Conservation (phyloP, 2,888 invertebrate species). For the Lasioglossum vierecki region DNA sequence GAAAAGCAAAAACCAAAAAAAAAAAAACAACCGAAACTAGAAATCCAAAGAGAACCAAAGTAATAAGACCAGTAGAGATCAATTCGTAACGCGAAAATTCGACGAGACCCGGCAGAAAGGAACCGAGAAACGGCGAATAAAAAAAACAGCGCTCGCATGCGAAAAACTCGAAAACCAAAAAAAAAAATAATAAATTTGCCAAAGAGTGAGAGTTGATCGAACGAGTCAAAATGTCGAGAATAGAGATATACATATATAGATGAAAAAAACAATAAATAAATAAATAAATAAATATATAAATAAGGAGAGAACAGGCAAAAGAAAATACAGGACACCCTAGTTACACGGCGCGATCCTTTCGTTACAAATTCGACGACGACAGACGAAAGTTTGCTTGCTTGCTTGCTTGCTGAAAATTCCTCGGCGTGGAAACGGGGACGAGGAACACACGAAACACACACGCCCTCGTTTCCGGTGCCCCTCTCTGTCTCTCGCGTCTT, state of each 20-base stretch:
- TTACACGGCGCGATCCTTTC: constrained; percentile 66
- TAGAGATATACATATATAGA: neutral
- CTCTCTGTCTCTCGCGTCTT: constrained; percentile 74
- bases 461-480: constrained; percentile 69
- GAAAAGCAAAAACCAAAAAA: neutral
- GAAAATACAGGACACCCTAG: constrained; percentile 55
- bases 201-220: neutral
- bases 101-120: constrained; percentile 10
- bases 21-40: neutral
- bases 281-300: neutral
- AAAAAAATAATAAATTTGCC: neutral
- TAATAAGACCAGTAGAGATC: neutral
- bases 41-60: neutral
- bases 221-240: neutral
- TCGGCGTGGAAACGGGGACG: constrained; percentile 70
- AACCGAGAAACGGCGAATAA: neutral
- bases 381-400: constrained; percentile 70
- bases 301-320: constrained; percentile 14
- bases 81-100: neutral
- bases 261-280: neutral
- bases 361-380: constrained; percentile 68
- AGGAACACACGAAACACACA: constrained; percentile 29
- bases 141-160: neutral
- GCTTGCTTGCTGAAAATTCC: constrained; percentile 61
- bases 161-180: neutral